Base-by-base conservation (phyloP, 2,888 invertebrate genomes). In the Herminia tarsipennalis region DNA sequence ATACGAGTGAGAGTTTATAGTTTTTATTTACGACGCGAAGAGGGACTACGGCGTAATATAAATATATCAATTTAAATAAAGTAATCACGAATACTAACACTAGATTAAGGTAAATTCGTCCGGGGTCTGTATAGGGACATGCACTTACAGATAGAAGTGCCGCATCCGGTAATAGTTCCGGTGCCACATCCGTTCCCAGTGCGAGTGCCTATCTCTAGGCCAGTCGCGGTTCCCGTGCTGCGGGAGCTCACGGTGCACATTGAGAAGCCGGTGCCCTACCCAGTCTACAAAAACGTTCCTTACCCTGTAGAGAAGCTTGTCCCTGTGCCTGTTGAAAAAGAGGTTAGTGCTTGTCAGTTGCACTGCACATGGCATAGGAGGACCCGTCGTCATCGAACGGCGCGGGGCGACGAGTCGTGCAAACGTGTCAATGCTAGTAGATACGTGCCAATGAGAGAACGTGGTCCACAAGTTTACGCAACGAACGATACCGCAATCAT, bases 161-260 rank as follows among this genome's bases (percentile, higher is more conserved):
- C 94, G 2, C 95, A 94, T 50, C 95, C 96, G 29, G 94, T 96
- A 20, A 94, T 96, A 77, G 94, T 96, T 3, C 94, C 94, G 30
- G 93, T 95, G 43, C 94, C 95, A 8, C 94, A 94, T 70, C 96
- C 96, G 0, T 95, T 95, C 68, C 94, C 96, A 63, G 94, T 96
- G 27, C 94, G 94, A 64, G 94, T 95, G 70, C 94, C 95, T 57
- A 88, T 96, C 24, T 93, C 94, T 1, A 94, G 93, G 73, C 95
- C 95, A 2, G 93, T 95, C 1, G 94, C 94, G 42, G 93, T 95
- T 36, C 93, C 94, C 42, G 90, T 95, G 32, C 84, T 95, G 64
- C 89, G 85, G 59, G 93, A 94, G 78, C 78, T 94, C 36, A 92
- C 83, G 64, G 91, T 94, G 56, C 92, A 93, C 25, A 82, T 94